Evolutionary conservation across 2,797 vertebrate species (phyloP), one percentile per base, ranked within the genome.

Genomic region (Neomorphus geoffroyi): DNA sequence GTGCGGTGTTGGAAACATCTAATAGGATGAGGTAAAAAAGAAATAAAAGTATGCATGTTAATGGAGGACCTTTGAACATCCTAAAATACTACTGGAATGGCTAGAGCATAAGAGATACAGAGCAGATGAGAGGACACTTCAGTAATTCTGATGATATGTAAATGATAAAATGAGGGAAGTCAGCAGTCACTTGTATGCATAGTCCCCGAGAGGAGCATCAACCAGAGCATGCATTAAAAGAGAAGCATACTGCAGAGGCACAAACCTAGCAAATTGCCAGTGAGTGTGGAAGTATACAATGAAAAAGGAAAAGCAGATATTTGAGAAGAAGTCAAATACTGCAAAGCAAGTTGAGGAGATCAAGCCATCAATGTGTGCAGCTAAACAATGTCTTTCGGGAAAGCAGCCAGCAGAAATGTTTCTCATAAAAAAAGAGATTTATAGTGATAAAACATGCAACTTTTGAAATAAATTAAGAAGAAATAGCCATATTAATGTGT

Each of bases 361-460:
- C 66, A 91, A 88, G 78, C 70, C 58, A 48, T 67, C 65, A 10
- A 1, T 22, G 10, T 57, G 24, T 75, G 54, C 83, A 84, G 57
- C 66, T 90, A 56, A 91, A 93, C 39, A 93, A 95, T 77, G 74
- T 75, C 53, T 18, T 74, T 48, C 56, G n/a, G 60, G 58, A 93
- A 87, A 35, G 62, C 66, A 80, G 66, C 50, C 74, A 95, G 56
- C 24, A 84, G 62, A 50, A 93, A 22, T 26, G 9, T 23, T 84
- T 15, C 28, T 69, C 12, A 48, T 80, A 71, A 10, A 30, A 39
- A 53, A 28, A 4, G 13, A 88, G n/a, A 65, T 74, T 86, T 86
- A 39, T 75, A 86, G 15, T n/a, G 22, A 12, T 75, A 26, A 82
- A 27, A 43, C 5, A 43, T 33, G 18, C 5, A 50, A 51, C 0